phyloP scores from a whole-genome alignment of 2,888 invertebrate genomes.

The Melanargia galathea region DNA sequence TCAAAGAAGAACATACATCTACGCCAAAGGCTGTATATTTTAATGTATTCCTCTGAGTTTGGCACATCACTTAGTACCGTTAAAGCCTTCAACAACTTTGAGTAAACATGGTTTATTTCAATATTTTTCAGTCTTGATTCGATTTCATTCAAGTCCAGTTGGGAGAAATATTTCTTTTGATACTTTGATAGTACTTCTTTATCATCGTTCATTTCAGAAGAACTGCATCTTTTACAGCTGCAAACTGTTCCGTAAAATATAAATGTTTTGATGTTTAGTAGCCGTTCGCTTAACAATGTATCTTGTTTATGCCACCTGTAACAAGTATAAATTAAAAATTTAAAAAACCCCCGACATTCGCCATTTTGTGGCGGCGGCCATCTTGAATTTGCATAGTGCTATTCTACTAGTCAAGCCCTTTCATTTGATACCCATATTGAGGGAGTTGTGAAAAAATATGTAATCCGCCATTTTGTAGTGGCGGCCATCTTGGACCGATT shows the following conservation, averaged over 20 bases:
- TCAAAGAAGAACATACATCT: conserved; percentile 19
- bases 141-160: conserved; percentile 11
- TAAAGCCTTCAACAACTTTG: conserved; percentile 29
- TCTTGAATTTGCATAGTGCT: no score
- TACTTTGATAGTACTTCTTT: conserved; percentile 11
- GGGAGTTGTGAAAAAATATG: no score
- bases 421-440: no score
- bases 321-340: conserved; percentile 6
- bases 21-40: conserved; percentile 28
- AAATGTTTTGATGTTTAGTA: conserved; percentile 14
- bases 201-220: background rate
- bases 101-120: conserved; percentile 22
- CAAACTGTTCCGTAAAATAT: conserved; percentile 21
- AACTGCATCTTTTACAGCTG: conserved; percentile 6
- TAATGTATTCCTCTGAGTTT: conserved; percentile 39
- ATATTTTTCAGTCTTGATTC: conserved; percentile 17
- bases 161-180: conserved; percentile 18
- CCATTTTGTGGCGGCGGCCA: no score
- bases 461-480: no score
- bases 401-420: no score
- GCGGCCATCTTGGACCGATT: no score
- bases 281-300: background rate
- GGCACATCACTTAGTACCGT: conserved; percentile 35
- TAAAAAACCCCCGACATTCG: no score
- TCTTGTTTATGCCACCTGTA: conserved; percentile 17